Evolutionary conservation across 1,140 invertebrate species (phyloP), one percentile per base, ranked within the genome.

Genomic region (Rhyzopertha dominica): DNA sequence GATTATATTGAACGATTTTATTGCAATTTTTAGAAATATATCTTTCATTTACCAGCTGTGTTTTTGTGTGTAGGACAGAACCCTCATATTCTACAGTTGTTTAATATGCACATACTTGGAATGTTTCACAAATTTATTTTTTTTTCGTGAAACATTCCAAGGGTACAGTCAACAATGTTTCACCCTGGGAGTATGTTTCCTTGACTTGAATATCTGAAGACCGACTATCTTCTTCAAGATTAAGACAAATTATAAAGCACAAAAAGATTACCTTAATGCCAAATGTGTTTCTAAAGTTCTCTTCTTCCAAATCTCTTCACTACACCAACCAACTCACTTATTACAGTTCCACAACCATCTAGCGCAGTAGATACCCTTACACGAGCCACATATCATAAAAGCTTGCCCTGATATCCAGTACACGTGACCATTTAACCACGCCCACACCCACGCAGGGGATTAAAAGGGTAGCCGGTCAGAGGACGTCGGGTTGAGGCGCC

Each of bases 391-490:
- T n/a, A n/a, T n/a, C n/a, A n/a, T n/a, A n/a, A n/a, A n/a, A 28
- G 34, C 26, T 35, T 18, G 43, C 34, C 17, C 20, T 17, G 32
- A 23, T 43, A 28, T 16, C 20, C 16, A n/a, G n/a, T n/a, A n/a
- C 35, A 20, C 19, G n/a, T 38, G 42, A 50, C 51, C 42, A 45
- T 28, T 10, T 14, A 28, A 53, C 40, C 52, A 34, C 53, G 49
- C 54, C 59, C 45, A 43, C 45, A 18, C 38, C 31, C 32, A 41
- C 44, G 51, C 17, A 49, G 49, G 51, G 56, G 56, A 55, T 60
- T 63, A 61, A 63, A 63, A 63, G 57, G 53, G 41, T 58, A n/a
- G 59, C 25, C 57, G 59, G 59, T 59, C 61, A 54, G 45, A 49
- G 55, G 57, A 53, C 36, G 45, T 44, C 41, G 43, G 51, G 41